Evolutionary conservation across 2,113 vertebrate species (phyloP), one percentile per base, ranked within the genome.

Genomic region (Brachyhypopomus gauderio): DNA sequence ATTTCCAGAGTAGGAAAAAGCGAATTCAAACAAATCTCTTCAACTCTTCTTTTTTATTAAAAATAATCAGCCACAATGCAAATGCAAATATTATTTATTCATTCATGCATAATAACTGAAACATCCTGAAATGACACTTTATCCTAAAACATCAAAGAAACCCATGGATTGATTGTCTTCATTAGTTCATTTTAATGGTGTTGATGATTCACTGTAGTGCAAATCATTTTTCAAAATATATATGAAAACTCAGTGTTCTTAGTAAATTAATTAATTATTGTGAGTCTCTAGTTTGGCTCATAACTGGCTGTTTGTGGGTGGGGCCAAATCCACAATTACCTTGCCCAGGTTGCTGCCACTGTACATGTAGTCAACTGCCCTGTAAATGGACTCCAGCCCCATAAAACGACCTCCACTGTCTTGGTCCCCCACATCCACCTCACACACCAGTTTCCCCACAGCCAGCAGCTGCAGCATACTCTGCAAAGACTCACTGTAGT

Each of bases 341-440:
- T 98, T 99, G 80, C 97, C 96, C 83, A 93, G 90, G 92, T 98
- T 99, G 88, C 93, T 96, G 77, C 96, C 93, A 36, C 90, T 90
- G 87, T 98, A 98, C 96, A 98, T 95, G 90, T 97, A 94, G 90
- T 98, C 95, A 82, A 97, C 93, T 6, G 97, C 97, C 82, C 90
- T 92, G 93, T 96, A 97, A 59, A 97, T 88, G 0, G 96, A 95
- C 89, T 96, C 96, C 89, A 98, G 88, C 62, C 96, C 96, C n/a
- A 80, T 86, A 78, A 98, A 98, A 87, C 87, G 93, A 86, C 96
- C 96, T 88, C 89, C 94, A 0, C 90, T 86, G 59, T 93, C 89
- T 88, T 56, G 67, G 38, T 95, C 92, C 80, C 97, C 96, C 1
- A 88, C 81, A 86, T 99, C 96, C 84, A 98, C 95, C 92, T 94